These are phyloP conservation scores for Anarrhichthys ocellatus DNA, from an alignment of 2,113 vertebrate species.

Conservation along the genomic window DNA sequence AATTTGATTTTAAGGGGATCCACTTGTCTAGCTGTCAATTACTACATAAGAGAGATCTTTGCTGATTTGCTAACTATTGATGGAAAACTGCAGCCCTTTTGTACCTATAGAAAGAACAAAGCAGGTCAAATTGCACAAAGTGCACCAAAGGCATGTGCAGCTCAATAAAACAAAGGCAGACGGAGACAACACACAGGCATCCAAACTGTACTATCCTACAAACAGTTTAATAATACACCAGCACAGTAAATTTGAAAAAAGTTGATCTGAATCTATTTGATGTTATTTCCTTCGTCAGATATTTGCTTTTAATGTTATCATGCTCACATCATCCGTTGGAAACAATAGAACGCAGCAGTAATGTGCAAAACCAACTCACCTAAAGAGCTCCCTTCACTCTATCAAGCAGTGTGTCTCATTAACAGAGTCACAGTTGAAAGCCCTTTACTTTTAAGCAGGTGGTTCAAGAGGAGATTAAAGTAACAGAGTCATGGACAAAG, in stretches of 20 bases:
- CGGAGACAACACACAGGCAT: background rate
- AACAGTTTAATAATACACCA: conserved; percentile 1
- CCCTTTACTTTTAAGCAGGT: conserved; percentile 18
- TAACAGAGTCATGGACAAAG: conserved; percentile 34
- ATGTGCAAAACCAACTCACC: conserved; percentile 19
- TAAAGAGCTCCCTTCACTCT: conserved; percentile 14
- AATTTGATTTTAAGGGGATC: background rate
- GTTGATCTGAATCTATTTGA: conserved; percentile 18
- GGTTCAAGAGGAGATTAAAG: conserved; percentile 15
- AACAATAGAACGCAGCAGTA: background rate
- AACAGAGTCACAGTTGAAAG: conserved; percentile 39
- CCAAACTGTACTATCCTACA: background rate
- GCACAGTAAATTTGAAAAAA: background rate
- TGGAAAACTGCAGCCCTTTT: background rate
- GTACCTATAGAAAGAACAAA: conserved; percentile 2
- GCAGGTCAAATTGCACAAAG: background rate
- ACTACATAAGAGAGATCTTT: background rate
- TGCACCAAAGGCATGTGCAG: background rate
- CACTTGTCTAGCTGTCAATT: background rate
- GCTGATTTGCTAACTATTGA: background rate
- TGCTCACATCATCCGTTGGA: conserved; percentile 47
- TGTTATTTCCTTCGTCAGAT: conserved; percentile 36
- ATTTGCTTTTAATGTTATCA: conserved; percentile 62
- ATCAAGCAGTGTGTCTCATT: conserved; percentile 25
- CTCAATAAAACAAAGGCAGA: background rate